phyloP scores from a whole-genome alignment of 92 coral and sea anemone genomes.

The Pocillopora grandis region DNA sequence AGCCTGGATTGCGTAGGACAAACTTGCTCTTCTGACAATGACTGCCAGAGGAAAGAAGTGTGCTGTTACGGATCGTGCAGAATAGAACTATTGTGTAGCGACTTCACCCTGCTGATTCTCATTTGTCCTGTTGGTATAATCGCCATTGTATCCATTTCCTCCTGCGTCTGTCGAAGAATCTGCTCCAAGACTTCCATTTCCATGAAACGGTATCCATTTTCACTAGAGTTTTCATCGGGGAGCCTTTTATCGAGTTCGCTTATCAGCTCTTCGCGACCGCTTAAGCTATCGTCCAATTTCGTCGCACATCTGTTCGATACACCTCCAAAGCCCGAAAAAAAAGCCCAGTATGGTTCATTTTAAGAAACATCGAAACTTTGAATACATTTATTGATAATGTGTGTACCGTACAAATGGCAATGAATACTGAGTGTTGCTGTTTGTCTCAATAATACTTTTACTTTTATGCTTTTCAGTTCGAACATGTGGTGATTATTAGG shows the following conservation, averaged over 20 bases:
- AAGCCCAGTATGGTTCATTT: too few relatives aligned
- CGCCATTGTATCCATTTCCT: neutral
- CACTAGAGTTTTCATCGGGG: neutral
- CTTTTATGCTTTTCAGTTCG: too few relatives aligned
- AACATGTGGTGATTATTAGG: too few relatives aligned
- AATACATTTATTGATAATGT: too few relatives aligned
- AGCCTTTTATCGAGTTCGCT: neutral
- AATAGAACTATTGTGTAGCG: neutral
- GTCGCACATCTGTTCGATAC: too few relatives aligned
- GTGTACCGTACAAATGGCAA: too few relatives aligned
- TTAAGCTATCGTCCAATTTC: too few relatives aligned
- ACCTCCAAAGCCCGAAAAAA: too few relatives aligned
- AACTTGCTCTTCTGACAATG: neutral
- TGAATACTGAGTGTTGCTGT: too few relatives aligned
- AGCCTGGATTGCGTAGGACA: neutral
- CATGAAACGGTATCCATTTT: neutral
- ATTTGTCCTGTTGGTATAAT: neutral
- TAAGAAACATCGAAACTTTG: too few relatives aligned
- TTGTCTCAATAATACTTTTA: too few relatives aligned
- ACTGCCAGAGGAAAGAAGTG: constrained; percentile 20
- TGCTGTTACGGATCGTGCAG: constrained; percentile 11
- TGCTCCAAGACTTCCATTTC: neutral
- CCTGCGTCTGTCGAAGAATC: neutral
- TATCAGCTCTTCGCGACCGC: too few relatives aligned
- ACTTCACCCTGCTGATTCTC: neutral